Evolutionary conservation across 1,140 invertebrate species (phyloP), one percentile per base, ranked within the genome.

Genomic region (Oreohelix idahoensis): DNA sequence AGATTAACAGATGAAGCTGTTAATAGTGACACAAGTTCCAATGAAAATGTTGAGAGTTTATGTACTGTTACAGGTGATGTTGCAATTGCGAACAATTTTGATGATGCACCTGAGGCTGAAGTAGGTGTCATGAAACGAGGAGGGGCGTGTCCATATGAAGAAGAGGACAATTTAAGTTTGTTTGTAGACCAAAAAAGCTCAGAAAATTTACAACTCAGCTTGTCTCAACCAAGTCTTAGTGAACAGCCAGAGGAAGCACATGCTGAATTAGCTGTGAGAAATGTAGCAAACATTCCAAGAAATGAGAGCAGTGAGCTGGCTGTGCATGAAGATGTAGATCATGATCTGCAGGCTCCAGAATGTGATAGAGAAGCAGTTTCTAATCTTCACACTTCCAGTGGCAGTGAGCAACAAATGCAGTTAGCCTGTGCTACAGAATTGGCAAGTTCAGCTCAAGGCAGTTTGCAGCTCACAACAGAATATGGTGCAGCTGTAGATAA

Each of bases 81-180:
- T 82, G 74, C 82, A 63, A 69, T 74, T 36, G 63, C 32, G 49
- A 78, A 36, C 42, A 74, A 42, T 38, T 38, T 49, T 32, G 73
- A 81, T n/a, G 80, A 83, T 81, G 70, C 81, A 13, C 45, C 77
- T n/a, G 83, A 82, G 66, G 81, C 80, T 42, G 77, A 82, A 51
- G 38, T 83, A 26, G 69, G 53, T 51, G 23, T 11, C 36, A 23
- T 78, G 23, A 49, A 73, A 23, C 49, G 39, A 35, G 17, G 26
- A 69, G 81, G 20, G 2, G 5, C 35, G 23, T 39, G 17, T 5
- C n/a, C 70, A 15, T 38, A 29, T 32, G 36, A 51, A 70, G 75
- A 73, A 11, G 53, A 79, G 53, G 75, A 71, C 26, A 81, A 71
- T 70, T 20, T 49, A 32, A 73, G 38, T 71, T 36, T 63, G 32